Base-by-base conservation (phyloP, 2,888 invertebrate species). In the Beris morrisii region DNA sequence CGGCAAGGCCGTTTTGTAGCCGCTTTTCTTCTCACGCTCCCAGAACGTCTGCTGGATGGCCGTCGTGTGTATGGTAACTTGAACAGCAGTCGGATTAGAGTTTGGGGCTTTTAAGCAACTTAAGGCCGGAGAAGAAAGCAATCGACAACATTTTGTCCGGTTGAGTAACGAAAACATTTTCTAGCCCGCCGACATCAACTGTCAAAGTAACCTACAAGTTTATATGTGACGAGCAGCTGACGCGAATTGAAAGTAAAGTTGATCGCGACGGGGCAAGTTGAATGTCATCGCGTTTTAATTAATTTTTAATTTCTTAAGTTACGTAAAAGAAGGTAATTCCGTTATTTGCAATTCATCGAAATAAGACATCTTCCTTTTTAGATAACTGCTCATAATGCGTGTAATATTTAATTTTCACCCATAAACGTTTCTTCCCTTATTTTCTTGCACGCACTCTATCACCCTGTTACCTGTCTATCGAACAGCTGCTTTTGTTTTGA, bases 11-110 rank as follows among this genome's bases (percentile, higher is more conserved):
- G 61, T 61, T 67, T 76, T 75, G 68, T 80, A 80, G 44, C 80
- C 80, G 22, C 79, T 74, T 69, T 81, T 80, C 65, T 78, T 79
- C 59, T 80, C 78, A 4, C 74, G 73, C 67, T 81, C 80, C 80
- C 80, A 81, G 65, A 81, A 80, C 4, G 78, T 77, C 3, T 68
- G 67, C 7, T 74, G 74, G 6, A 73, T 71, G 12, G 74, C 69
- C 1, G 77, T 76, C 1, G 78, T 78, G 70, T 79, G 79, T 58
- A 78, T 38, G 22, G 12, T 69, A n/a, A 30, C 50, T n/a, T 12
- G 44, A n/a, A 46, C 13, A 7, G 43, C 32, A 6, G 9, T 12
- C 43, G 11, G 56, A 15, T 43, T n/a, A 7, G n/a, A 4, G 12
- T 32, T 55, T 55, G 7, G 32, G n/a, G 38, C n/a, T 11, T 12